These are phyloP conservation scores for Poeciliopsis gracilis DNA, from an alignment of 2,797 vertebrate genomes.

Conservation along the genomic window DNA sequence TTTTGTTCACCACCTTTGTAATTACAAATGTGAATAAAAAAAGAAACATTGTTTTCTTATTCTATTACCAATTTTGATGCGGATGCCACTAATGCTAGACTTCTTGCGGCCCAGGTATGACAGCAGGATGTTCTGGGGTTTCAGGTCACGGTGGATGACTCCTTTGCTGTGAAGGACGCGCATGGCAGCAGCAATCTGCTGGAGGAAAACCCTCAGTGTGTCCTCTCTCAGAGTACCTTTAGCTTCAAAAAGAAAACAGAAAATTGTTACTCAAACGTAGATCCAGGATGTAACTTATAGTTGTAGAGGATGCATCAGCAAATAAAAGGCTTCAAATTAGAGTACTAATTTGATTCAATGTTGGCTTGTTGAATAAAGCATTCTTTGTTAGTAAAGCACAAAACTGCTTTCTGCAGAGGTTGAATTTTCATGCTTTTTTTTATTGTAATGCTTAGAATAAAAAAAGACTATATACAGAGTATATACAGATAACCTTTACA, in stretches of 20 bases:
- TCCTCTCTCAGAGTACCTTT: constrained; percentile 96
- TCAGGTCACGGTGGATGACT: constrained; percentile 95
- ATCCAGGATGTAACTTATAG: neutral
- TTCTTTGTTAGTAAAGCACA: no score
- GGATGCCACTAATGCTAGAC: constrained; percentile 88
- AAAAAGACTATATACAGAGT: neutral
- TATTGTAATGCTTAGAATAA: neutral
- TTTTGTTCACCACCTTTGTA: neutral
- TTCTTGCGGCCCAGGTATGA: constrained; percentile 89
- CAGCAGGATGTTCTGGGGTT: constrained; percentile 95
- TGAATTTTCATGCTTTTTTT: neutral
- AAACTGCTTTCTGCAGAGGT: neutral
- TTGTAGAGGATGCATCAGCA: neutral
- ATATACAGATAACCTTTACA: neutral
- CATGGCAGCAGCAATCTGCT: constrained; percentile 98
- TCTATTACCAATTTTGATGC: constrained; percentile 92
- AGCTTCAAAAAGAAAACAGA: constrained; percentile 70
- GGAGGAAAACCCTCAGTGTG: constrained; percentile 93
- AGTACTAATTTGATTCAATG: neutral
- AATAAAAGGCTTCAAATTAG: neutral
- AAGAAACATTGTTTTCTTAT: neutral
- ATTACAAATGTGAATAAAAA: neutral
- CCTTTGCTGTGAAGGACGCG: constrained; percentile 93
- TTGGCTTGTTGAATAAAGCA: no score
- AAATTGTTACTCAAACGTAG: neutral